A percentile compares a stretch with the other conserved stretches of the same genome.
Conservation (phyloP, 2,888 invertebrate genomes). For the Andrena haemorrhoa region DNA sequence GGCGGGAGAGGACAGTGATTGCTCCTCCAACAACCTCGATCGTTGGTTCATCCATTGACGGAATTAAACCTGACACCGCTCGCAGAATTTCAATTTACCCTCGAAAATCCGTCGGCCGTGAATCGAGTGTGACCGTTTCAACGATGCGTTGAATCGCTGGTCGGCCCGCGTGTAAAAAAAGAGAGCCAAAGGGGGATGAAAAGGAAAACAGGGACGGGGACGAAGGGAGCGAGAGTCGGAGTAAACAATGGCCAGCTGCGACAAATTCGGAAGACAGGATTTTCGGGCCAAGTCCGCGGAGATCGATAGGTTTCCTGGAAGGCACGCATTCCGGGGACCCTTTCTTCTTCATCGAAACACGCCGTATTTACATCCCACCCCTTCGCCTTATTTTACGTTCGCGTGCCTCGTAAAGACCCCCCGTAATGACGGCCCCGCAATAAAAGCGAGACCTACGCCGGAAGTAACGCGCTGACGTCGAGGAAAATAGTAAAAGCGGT, state of each 20-base stretch:
- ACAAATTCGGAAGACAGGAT: background rate
- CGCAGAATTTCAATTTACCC: slow-evolving; percentile 34
- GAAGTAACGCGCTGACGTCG: slow-evolving; percentile 35
- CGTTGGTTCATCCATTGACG: background rate
- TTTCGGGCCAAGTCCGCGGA: slow-evolving; percentile 1
- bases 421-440: slow-evolving; percentile 22
- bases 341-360: background rate
- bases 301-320: slow-evolving; percentile 24
- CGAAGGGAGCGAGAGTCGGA: background rate
- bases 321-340: background rate
- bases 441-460: slow-evolving; percentile 42
- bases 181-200: background rate
- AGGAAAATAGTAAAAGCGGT: slow-evolving; percentile 29
- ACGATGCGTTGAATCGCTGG: slow-evolving; percentile 28
- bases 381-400: slow-evolving; percentile 14
- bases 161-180: background rate
- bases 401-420: slow-evolving; percentile 25
- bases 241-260: slow-evolving; percentile 1
- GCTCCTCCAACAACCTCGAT: slow-evolving; percentile 21
- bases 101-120: slow-evolving; percentile 14
- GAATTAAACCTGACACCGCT: slow-evolving; percentile 18
- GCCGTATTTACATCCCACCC: background rate
- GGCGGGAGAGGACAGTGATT: background rate
- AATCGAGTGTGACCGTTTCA: slow-evolving; percentile 31
- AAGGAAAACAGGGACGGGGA: background rate